Evolutionary conservation across 2,888 invertebrate genomes (phyloP).

Genomic region (Zhuqinia jingwanae): DNA sequence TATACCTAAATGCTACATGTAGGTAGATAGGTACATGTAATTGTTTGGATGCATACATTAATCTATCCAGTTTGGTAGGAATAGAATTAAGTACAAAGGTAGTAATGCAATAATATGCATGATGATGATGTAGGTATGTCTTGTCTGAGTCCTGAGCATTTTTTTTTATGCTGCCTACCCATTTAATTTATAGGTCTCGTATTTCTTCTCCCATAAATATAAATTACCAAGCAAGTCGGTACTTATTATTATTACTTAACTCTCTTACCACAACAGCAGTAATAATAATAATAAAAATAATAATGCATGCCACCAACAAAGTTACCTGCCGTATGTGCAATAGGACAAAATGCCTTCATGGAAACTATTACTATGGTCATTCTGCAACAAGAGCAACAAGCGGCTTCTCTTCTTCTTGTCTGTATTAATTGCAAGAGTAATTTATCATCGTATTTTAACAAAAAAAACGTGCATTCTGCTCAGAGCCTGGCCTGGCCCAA

Average conservation of each 20-base stretch:
- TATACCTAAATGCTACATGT: no score
- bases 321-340: conserved; percentile 18
- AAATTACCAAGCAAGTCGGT: conserved; percentile 65
- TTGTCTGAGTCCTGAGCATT: conserved; percentile 32
- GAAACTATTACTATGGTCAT: background rate
- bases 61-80: no score
- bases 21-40: no score
- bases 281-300: conserved; percentile 48
- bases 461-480: background rate
- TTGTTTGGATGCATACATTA: no score
- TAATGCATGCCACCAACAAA: conserved; percentile 69
- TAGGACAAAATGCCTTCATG: conserved; percentile 12
- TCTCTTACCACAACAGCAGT: conserved; percentile 40
- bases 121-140: background rate
- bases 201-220: conserved; percentile 71
- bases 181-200: conserved; percentile 71
- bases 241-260: conserved; percentile 53
- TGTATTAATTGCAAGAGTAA: conserved; percentile 64
- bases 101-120: no score
- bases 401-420: conserved; percentile 48
- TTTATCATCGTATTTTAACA: conserved; percentile 59
- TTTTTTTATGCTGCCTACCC: conserved; percentile 45
- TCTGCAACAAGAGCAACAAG: background rate
- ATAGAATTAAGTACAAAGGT: no score
- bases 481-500: no score